Base-by-base conservation (phyloP, 2,888 invertebrate genomes). In the Cantharis nigra region DNA sequence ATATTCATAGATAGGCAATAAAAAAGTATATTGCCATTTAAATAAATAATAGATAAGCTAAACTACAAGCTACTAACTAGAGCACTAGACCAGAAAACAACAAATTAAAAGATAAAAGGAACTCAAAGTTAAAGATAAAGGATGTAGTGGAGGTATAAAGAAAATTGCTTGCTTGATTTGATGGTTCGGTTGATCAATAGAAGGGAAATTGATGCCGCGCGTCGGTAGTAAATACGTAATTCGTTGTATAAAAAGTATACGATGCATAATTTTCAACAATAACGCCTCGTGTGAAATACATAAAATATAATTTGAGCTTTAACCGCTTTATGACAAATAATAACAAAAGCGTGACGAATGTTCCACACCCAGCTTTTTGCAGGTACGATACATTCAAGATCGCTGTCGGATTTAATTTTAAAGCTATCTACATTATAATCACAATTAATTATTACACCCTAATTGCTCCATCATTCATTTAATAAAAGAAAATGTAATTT, bases 341-440 rank as follows among this genome's bases (percentile, higher is more conserved):
- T 74, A 69, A 74, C 74, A 77, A 77, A 77, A 74, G 74, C 74
- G 74, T 77, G 77, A 77, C 69, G 71, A 77, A 77, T 74, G 69
- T 26, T 74, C 70, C 33, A 69, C 69, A 28, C 69, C 77, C 64
- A 77, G 69, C 77, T 77, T 77, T 77, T 77, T 77, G 77, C 72
- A 78, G 72, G 72, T 71, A 78, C 75, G 74, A 77, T 71, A 74
- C 33, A 49, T 49, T n/a, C 33, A 67, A 69, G 75, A 70, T 78
- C 64, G 26, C 67, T 74, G 74, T 77, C 73, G 64, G 69, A 70
- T 69, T 28, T 30, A 69, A 67, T 70, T 30, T 70, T 49, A 33
- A 4, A 33, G 13, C 5, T 33, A 33, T 70, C 33, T 74, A 71
- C 67, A 71, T 75, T 74, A 63, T 71, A 23, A 71, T 75, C 33